Evolutionary conservation across 2,113 vertebrate genomes (phyloP).

Genomic region (Camarhynchus parvulus): DNA sequence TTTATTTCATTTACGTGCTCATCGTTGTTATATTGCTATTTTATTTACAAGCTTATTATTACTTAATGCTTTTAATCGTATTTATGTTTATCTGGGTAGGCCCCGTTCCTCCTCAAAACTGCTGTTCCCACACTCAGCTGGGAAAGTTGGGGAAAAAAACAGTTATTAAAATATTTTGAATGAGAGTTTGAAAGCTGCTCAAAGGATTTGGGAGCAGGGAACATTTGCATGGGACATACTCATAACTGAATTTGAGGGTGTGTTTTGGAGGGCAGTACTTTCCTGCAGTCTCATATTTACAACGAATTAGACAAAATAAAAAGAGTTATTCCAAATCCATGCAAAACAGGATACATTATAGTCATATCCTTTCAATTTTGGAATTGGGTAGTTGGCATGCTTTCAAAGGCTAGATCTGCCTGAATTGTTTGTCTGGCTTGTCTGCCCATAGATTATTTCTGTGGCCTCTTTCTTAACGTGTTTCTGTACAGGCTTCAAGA

Average conservation of each 20-base stretch:
- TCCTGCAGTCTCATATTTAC: neutral
- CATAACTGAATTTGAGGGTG: neutral
- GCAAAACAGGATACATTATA: neutral
- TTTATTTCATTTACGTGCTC: neutral
- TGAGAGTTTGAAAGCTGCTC: neutral
- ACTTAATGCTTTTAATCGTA: neutral
- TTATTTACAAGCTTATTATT: neutral
- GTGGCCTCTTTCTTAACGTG: neutral
- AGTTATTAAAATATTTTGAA: neutral
- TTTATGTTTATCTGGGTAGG: neutral
- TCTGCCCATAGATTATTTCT: neutral
- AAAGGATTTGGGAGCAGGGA: neutral
- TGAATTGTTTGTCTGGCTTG: neutral
- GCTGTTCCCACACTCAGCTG: neutral
- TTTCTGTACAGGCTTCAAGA: neutral
- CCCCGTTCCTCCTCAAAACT: neutral
- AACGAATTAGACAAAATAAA: neutral
- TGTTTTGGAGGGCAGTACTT: neutral
- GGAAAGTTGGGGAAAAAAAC: neutral
- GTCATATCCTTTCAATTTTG: neutral
- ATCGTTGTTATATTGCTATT: neutral
- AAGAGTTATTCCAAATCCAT: neutral
- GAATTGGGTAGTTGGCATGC: neutral
- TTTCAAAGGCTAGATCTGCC: neutral
- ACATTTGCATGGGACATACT: neutral